Base-by-base conservation (phyloP, 2,797 vertebrate species). In the Oreonectes daqikongensis region DNA sequence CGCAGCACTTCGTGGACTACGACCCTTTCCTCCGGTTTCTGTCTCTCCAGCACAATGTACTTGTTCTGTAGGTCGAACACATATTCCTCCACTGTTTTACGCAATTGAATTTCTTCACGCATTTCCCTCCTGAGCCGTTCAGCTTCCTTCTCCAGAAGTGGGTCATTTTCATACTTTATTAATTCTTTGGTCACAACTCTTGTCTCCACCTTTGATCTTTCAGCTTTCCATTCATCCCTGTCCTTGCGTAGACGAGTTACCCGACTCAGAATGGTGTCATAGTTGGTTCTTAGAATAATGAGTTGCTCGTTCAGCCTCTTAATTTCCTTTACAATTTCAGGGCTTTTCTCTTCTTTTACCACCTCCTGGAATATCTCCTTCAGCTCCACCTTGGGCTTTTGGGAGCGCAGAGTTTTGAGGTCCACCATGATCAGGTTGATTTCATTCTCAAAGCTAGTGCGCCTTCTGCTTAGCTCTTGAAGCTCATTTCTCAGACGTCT, bases 11-110 rank as follows among this genome's bases (percentile, higher is more conserved):
- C 95, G 79, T 95, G 91, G 30, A 90, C 91, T 28, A 97, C 84
- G 5, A 97, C 92, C 83, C 94, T 96, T 83, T 98, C 96, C 85
- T 98, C 94, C 0, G 95, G 95, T 83, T 93, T 96, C 82, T 97
- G 87, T 79, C 96, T 93, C 86, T 97, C 96, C 68, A 99, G 90
- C 4, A 93, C 44, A 71, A 98, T 92, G 76, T 90, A 94, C 76
- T 95, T 95, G 81, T 92, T 95, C 86, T 96, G 94, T 44, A 99
- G 88, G 78, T 97, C 96, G 59, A 94, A 95, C 26, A 99, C 84
- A 1, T 53, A 71, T 35, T 95, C 95, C 86, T 99, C 97, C 2
- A 92, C 32, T 0, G 81, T 89, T 78, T 96, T 94, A 3, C 95
- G 93, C 69, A 91, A 90, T 4, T 94, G 94, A 30, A 89, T 85